phyloP scores from a whole-genome alignment of 2,888 invertebrate genomes.

The Lagria hirta region DNA sequence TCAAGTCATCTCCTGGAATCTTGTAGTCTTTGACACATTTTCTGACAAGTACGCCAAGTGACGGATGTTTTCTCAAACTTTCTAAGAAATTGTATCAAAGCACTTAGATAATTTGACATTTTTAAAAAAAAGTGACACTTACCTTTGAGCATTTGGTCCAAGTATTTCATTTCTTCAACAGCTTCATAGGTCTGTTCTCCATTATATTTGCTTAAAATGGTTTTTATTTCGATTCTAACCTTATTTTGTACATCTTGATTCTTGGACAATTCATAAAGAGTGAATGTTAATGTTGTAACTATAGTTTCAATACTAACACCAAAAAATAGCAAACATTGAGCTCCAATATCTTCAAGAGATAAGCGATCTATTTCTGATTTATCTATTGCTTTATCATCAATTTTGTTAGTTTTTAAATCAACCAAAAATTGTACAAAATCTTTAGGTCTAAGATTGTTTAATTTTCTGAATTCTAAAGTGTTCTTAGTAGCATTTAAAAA shows the following conservation, averaged over 20 bases:
- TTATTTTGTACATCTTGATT: conserved; percentile 31
- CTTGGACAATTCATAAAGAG: conserved; percentile 30
- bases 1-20: conserved; percentile 7
- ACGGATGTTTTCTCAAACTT: conserved; percentile 29
- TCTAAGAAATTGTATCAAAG: conserved; percentile 6
- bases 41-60: conserved; percentile 10
- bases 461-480: conserved; percentile 4
- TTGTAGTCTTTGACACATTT: conserved; percentile 22
- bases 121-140: conserved; percentile 2
- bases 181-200: conserved; percentile 32
- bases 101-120: background rate
- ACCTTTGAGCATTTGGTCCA: conserved; percentile 33
- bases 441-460: conserved; percentile 8
- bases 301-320: conserved; percentile 33
- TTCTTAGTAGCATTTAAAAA: conserved; percentile 4
- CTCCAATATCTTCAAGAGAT: background rate
- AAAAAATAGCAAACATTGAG: conserved; percentile 1
- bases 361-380: background rate
- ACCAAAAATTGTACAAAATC: conserved; percentile 11
- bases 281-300: conserved; percentile 31
- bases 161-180: conserved; percentile 32
- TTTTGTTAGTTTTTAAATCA: conserved; percentile 8
- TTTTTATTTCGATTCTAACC: conserved; percentile 28
- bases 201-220: conserved; percentile 26
- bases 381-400: background rate